Evolutionary conservation across 2,888 invertebrate genomes (phyloP).

Genomic region (Coleophora deauratella): DNA sequence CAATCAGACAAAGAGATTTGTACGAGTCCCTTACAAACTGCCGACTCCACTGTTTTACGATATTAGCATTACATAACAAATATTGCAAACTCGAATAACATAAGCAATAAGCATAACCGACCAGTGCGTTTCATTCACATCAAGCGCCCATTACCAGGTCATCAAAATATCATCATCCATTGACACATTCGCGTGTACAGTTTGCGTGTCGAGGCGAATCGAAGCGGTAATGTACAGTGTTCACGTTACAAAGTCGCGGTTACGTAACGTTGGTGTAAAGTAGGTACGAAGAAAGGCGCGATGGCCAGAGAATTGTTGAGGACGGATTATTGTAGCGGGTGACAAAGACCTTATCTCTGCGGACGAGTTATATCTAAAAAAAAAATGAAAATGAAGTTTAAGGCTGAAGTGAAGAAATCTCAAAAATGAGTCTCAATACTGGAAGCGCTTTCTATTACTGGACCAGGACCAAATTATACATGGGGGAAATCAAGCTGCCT

Average conservation of each 20-base stretch:
- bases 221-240: slow-evolving; percentile 14
- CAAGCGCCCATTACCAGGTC: slow-evolving; percentile 25
- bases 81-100: slow-evolving; percentile 15
- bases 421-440: no score
- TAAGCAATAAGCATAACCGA: no score
- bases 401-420: no score
- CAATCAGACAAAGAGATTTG: background rate
- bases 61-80: slow-evolving; percentile 27
- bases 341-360: no score
- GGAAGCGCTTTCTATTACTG: no score
- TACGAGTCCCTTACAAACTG: slow-evolving; percentile 1
- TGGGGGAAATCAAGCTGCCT: no score
- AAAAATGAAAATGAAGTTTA: no score
- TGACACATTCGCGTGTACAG: slow-evolving; percentile 19
- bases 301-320: no score
- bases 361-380: no score
- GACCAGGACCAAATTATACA: no score
- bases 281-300: no score
- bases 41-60: slow-evolving; percentile 6
- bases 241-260: slow-evolving; percentile 8
- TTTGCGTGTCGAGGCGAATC: slow-evolving; percentile 11
- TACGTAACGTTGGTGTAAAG: slow-evolving; percentile 2
- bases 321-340: no score
- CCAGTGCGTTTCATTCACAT: slow-evolving; percentile 24
- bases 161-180: slow-evolving; percentile 25